Conservation (phyloP, 2,888 invertebrate species). For the Caenorhabditis angaria region DNA sequence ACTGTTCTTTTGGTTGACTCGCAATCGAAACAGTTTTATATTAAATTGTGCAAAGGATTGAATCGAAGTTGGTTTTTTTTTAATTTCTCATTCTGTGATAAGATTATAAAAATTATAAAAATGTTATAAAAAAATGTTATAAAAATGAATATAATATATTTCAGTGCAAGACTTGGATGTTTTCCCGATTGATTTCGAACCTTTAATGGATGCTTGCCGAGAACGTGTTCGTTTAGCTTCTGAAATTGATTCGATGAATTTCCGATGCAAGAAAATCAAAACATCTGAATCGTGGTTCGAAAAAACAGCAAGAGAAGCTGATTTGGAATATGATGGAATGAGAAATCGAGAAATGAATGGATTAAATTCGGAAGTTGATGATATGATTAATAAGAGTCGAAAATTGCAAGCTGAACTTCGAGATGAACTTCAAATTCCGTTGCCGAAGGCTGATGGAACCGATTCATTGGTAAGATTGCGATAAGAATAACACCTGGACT, state of each 20-base stretch:
- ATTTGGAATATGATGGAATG: constrained; percentile 81
- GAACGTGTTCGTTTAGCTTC: constrained; percentile 82
- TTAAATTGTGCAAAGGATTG: constrained; percentile 84
- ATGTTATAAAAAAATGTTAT: too few species aligned
- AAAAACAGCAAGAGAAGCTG: constrained; percentile 87
- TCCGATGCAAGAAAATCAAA: constrained; percentile 77
- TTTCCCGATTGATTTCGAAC: constrained; percentile 80
- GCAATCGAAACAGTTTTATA: constrained; percentile 81
- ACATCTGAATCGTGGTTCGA: constrained; percentile 83
- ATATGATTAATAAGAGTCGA: constrained; percentile 23
- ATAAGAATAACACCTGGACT: too few species aligned
- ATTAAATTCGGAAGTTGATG: constrained; percentile 33
- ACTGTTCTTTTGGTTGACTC: constrained; percentile 91
- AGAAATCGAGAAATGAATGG: constrained; percentile 38
- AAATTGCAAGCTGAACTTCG: constrained; percentile 28
- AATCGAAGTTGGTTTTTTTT: constrained; percentile 79
- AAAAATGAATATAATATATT: constrained; percentile 19
- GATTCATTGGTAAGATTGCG: constrained; percentile 28
- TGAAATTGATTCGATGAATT: constrained; percentile 82
- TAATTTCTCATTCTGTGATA: too few species aligned
- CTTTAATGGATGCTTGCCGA: constrained; percentile 76
- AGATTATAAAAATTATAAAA: too few species aligned
- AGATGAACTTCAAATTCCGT: constrained; percentile 13
- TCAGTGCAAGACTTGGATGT: constrained; percentile 77
- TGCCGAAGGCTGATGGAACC: constrained; percentile 31